Percentiles rank a stretch among this genome's conserved stretches.
These are phyloP conservation scores for Trinectes maculatus DNA, from an alignment of 2,113 vertebrate species.

Conservation along the genomic window DNA sequence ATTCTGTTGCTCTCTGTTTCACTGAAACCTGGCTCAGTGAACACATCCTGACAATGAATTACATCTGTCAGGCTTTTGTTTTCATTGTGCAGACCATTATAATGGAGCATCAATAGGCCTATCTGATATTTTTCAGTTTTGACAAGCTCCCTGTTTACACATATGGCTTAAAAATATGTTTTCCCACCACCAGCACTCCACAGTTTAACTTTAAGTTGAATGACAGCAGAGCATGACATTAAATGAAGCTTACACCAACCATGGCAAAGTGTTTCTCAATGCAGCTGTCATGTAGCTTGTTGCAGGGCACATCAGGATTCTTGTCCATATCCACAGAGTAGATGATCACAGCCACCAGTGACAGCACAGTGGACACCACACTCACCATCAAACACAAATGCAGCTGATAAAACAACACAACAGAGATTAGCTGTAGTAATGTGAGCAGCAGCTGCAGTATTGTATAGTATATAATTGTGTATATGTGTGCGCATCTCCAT, in stretches of 20 bases:
- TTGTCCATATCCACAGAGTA: slow-evolving; percentile 72
- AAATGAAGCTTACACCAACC: slow-evolving; percentile 36
- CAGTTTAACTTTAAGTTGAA: neutral
- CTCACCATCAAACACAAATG: slow-evolving; percentile 54
- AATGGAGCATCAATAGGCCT: too few relatives aligned
- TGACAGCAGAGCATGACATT: neutral
- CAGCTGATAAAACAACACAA: slow-evolving; percentile 53
- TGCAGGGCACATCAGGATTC: slow-evolving; percentile 38
- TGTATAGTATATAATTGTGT: too few relatives aligned
- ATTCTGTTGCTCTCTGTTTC: too few relatives aligned
- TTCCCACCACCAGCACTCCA: neutral
- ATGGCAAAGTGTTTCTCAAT: neutral
- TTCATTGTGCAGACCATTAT: too few relatives aligned
- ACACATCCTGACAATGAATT: too few relatives aligned
- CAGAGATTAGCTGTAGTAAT: neutral
- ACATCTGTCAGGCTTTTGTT: too few relatives aligned
- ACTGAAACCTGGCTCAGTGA: too few relatives aligned
- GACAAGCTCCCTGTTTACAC: too few relatives aligned
- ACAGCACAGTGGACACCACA: slow-evolving; percentile 43
- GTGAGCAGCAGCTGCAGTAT: neutral
- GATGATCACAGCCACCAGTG: slow-evolving; percentile 70
- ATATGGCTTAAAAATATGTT: too few relatives aligned
- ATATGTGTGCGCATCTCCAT: too few relatives aligned
- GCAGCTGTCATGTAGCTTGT: fast-evolving
- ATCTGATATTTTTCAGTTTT: too few relatives aligned